These are phyloP conservation scores for Mastacembelus armatus DNA, from an alignment of 2,797 vertebrate species.

Conservation along the genomic window DNA sequence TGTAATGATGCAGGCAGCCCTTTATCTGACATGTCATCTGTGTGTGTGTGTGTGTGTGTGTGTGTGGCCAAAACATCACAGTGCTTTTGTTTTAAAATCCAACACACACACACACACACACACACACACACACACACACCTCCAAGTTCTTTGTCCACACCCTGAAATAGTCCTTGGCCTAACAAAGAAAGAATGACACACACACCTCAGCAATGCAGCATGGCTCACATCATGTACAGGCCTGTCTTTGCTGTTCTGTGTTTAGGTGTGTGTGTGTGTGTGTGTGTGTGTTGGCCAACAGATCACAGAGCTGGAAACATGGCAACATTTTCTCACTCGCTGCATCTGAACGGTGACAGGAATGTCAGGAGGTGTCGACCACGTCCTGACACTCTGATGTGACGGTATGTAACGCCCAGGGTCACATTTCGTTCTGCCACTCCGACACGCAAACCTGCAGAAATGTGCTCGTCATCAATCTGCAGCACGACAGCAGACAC, in stretches of 20 bases:
- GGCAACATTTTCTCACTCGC: constrained; percentile 11
- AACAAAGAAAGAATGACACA: constrained; percentile 35
- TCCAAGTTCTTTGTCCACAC: constrained; percentile 39
- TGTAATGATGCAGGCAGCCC: constrained; percentile 48
- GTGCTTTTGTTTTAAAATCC: no score
- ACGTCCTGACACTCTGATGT: constrained; percentile 33
- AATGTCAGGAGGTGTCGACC: constrained; percentile 48
- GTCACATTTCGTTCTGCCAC: constrained; percentile 14
- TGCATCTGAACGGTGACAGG: constrained; percentile 37
- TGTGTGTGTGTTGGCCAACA: constrained; percentile 3
- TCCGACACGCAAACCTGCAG: no score
- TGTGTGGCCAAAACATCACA: no score
- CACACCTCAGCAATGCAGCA: constrained; percentile 28
- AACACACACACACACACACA: no score
- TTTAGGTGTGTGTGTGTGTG: constrained; percentile 21
- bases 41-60: constrained; percentile 22
- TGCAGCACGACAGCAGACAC: background rate
- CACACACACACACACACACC: constrained; percentile 10
- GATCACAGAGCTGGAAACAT: constrained; percentile 45
- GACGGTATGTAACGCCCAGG: background rate
- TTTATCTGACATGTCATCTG: constrained; percentile 32
- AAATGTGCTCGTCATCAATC: background rate
- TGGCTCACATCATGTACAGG: constrained; percentile 50
- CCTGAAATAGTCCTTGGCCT: constrained; percentile 46
- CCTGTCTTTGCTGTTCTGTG: constrained; percentile 45